phyloP scores from a whole-genome alignment of 2,888 invertebrate species.

The Flexamia atlantica region DNA sequence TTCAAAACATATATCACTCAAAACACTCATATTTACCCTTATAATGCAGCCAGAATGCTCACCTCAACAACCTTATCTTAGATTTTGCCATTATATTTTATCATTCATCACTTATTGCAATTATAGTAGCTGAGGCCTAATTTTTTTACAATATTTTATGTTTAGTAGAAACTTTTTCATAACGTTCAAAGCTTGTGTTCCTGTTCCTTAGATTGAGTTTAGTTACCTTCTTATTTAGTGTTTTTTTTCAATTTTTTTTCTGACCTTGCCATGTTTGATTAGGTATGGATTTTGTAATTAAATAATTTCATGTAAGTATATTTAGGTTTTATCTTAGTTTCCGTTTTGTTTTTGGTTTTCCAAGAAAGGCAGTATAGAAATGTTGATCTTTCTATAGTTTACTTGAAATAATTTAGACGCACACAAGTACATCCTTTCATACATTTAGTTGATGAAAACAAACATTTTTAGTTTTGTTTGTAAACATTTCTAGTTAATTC shows the following conservation, averaged over 20 bases:
- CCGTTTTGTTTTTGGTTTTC: neutral
- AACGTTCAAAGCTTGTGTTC: conserved; percentile 25
- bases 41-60: too few species aligned
- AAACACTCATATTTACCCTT: too few species aligned
- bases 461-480: too few species aligned
- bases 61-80: too few species aligned
- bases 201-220: neutral
- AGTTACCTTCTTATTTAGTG: neutral
- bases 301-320: too few species aligned
- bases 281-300: neutral
- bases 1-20: too few species aligned
- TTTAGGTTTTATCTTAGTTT: neutral
- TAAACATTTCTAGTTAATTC: too few species aligned
- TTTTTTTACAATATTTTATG: neutral
- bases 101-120: too few species aligned
- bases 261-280: neutral
- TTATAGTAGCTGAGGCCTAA: neutral
- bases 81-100: too few species aligned
- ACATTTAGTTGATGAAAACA: too few species aligned
- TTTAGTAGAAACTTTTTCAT: neutral
- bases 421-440: too few species aligned
- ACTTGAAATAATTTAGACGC: neutral
- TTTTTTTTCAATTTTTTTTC: neutral
- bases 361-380: neutral
- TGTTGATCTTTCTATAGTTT: neutral